Evolutionary conservation across 2,797 vertebrate genomes (phyloP).

Genomic region (Phoeniculus purpureus): DNA sequence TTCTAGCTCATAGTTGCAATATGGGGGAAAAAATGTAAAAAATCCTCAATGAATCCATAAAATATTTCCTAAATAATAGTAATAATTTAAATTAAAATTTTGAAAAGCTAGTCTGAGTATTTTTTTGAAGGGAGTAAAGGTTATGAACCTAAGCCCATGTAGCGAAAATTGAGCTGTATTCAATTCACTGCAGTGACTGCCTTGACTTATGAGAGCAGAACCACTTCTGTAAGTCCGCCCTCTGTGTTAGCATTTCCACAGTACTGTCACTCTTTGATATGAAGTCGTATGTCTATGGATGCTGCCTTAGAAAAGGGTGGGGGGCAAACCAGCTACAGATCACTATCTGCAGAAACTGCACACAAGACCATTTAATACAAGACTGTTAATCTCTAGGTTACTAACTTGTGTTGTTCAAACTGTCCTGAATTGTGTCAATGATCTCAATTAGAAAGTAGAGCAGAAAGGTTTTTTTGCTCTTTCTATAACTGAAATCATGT

Average conservation of each 20-base stretch:
- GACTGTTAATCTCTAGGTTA: background rate
- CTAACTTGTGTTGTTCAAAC: background rate
- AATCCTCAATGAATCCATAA: background rate
- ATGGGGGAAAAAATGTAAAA: background rate
- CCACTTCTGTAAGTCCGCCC: background rate
- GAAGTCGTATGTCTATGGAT: background rate
- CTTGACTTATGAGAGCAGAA: background rate
- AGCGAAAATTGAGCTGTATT: background rate
- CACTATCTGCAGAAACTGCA: background rate
- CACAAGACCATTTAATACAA: background rate
- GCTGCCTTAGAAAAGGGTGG: background rate
- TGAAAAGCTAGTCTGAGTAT: background rate
- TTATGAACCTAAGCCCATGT: background rate
- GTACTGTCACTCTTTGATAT: background rate
- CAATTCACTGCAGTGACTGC: background rate
- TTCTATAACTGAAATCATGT: background rate
- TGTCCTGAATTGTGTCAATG: background rate
- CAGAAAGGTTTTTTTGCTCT: background rate
- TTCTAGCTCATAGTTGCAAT: background rate
- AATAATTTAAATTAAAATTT: constrained; percentile 10
- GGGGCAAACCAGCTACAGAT: background rate
- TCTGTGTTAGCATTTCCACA: background rate
- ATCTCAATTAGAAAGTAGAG: background rate
- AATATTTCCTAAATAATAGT: background rate
- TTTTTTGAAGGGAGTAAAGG: background rate